Base-by-base conservation (phyloP, 2,113 vertebrate genomes). In the Marcusenius ussheri region DNA sequence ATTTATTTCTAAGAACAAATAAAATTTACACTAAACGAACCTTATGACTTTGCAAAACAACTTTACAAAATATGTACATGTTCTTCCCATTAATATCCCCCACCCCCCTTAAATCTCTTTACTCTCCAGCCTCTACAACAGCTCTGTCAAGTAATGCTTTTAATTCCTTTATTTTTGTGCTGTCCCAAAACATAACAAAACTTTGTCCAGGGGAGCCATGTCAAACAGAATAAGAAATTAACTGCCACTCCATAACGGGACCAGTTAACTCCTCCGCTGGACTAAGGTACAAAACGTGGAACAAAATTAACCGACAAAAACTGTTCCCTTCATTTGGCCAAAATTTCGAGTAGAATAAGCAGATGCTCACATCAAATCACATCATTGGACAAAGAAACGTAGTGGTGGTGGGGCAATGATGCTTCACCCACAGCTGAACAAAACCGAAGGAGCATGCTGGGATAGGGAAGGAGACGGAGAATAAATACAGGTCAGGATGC, bases 321-420 rank as follows among this genome's bases (percentile, higher is more conserved):
- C 96, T 97, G 97, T 97, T 97, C 97, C 97, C 97, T 97, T 97
- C 97, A 97, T 97, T 96, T 96, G 92, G 96, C 94, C 95, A 96
- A 94, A 94, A 95, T 94, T 94, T 94, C 85, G 94, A 95, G 83
- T 45, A 92, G 90, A 88, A 89, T 9, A 11, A 39, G 50, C 27
- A 88, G 35, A 66, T 92, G 74, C 83, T 90, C 90, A 88, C 90
- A 91, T 39, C 31, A 89, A 89, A 86, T 86, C 94, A 92, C 94
- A 93, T 94, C 92, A 93, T 93, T 94, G 94, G 92, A 95, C 94
- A 94, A 94, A 93, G 58, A 19, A 83, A 31, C 91, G 92, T 85
- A 90, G 92, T 88, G 92, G 92, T 91, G 93, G 83, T 1, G 47
- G 83, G 47, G 10, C 47, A 8, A 8, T 49, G n/a, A 27, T 1